These are phyloP conservation scores for Bombus impatiens DNA, from an alignment of 1,140 invertebrate species.

Conservation along the genomic window DNA sequence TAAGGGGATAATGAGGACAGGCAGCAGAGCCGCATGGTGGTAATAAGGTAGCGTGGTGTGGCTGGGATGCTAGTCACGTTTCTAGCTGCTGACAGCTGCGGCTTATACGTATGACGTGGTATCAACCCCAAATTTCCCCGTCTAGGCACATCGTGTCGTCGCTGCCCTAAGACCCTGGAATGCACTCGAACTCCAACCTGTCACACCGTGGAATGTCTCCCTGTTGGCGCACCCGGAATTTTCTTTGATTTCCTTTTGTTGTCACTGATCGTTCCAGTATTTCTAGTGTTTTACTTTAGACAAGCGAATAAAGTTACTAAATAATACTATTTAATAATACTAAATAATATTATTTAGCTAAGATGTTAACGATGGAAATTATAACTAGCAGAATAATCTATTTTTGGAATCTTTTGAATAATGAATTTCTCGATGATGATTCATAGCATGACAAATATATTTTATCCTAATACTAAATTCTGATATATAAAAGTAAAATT, in stretches of 20 bases:
- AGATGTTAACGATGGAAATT: too few relatives aligned
- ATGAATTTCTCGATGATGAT: not conserved
- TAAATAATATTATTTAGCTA: not conserved
- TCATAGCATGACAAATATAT: not conserved
- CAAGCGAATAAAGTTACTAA: not conserved
- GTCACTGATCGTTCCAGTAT: not conserved
- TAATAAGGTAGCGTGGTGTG: slow-evolving; percentile 79
- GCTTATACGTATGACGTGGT: slow-evolving; percentile 82
- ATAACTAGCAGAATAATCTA: too few relatives aligned
- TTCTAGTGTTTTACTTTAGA: not conserved
- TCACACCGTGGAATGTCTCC: slow-evolving; percentile 63
- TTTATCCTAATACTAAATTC: not conserved
- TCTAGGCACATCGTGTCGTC: slow-evolving; percentile 79
- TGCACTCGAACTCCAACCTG: slow-evolving; percentile 79
- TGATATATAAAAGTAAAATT: too few relatives aligned
- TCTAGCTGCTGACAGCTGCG: slow-evolving; percentile 81
- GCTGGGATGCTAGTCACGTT: slow-evolving; percentile 82
- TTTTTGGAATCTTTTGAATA: not conserved
- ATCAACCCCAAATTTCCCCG: slow-evolving; percentile 81
- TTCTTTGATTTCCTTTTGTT: slow-evolving; percentile 5
- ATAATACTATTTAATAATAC: not conserved
- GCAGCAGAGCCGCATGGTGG: slow-evolving; percentile 74
- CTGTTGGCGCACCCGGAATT: not conserved
- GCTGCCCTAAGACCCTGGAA: slow-evolving; percentile 77
- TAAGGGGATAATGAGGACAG: slow-evolving; percentile 82